phyloP scores from a whole-genome alignment of 1,140 invertebrate genomes.

The Heliothis subflexa region DNA sequence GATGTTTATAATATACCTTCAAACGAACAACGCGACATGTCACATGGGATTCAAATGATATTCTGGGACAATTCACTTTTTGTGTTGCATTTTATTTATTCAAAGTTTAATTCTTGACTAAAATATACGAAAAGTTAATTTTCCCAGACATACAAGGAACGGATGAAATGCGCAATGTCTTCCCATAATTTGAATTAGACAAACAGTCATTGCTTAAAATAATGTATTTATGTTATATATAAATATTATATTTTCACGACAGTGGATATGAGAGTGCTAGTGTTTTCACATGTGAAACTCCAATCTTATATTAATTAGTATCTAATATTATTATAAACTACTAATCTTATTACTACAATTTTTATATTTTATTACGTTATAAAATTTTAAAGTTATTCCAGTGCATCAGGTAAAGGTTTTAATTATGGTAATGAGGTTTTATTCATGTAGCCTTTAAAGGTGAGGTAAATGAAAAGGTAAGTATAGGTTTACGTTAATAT shows the following conservation, averaged over 20 bases:
- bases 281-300: slow-evolving; percentile 86
- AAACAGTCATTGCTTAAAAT: slow-evolving; percentile 83
- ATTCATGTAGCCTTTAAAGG: slow-evolving; percentile 80
- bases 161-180: slow-evolving; percentile 86
- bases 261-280: slow-evolving; percentile 84
- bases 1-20: slow-evolving; percentile 39
- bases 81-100: neutral
- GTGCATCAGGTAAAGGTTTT: slow-evolving; percentile 78
- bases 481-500: slow-evolving; percentile 59
- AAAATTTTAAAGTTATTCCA: slow-evolving; percentile 74
- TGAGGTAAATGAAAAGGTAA: slow-evolving; percentile 80
- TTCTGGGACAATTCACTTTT: slow-evolving; percentile 78
- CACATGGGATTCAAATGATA: slow-evolving; percentile 72
- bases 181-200: slow-evolving; percentile 84
- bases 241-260: slow-evolving; percentile 80
- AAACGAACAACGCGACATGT: slow-evolving; percentile 67
- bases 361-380: slow-evolving; percentile 72
- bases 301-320: slow-evolving; percentile 80
- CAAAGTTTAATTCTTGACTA: neutral
- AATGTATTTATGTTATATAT: slow-evolving; percentile 82
- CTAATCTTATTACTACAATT: slow-evolving; percentile 76
- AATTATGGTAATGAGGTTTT: slow-evolving; percentile 71
- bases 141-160: slow-evolving; percentile 81
- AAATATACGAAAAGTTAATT: slow-evolving; percentile 66
- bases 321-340: slow-evolving; percentile 83